A percentile compares a stretch with the other conserved stretches of the same genome.
Conservation (phyloP, 2,113 vertebrate genomes). For the Dicrurus megarhynchus region DNA sequence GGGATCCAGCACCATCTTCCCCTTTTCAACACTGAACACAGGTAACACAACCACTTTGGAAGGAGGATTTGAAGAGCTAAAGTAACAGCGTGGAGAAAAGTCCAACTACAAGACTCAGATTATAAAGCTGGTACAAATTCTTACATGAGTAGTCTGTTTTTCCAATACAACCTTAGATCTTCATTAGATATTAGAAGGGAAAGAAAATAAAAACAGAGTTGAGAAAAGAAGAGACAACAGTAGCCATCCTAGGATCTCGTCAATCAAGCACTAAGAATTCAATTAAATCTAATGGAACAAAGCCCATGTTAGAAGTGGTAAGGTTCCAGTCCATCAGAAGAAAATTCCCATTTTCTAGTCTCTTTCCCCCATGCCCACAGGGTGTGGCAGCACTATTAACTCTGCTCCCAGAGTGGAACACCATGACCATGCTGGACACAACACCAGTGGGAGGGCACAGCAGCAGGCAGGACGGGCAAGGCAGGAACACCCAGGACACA, state of each 20-base stretch:
- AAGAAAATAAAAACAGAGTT: neutral
- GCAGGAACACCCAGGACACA: neutral
- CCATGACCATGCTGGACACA: neutral
- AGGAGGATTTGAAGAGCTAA: neutral
- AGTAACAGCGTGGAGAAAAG: neutral
- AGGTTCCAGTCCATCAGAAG: neutral
- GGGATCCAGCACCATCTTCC: neutral
- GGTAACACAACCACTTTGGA: neutral
- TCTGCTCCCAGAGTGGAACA: neutral
- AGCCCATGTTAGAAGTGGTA: neutral
- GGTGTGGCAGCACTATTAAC: neutral
- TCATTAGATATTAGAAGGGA: neutral
- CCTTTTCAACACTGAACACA: neutral
- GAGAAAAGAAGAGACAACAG: neutral
- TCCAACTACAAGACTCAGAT: neutral
- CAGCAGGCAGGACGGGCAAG: neutral
- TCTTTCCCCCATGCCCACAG: neutral
- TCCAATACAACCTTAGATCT: neutral
- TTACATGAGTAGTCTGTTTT: neutral
- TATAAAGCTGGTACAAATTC: neutral
- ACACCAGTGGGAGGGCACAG: neutral
- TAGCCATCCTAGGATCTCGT: neutral
- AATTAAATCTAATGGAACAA: constrained; percentile 43
- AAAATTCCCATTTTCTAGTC: neutral
- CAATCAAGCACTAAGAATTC: constrained; percentile 15